Percentiles rank a stretch among this genome's conserved stretches.
These are phyloP conservation scores for Hesperia comma DNA, from an alignment of 2,888 invertebrate genomes.

Conservation along the genomic window DNA sequence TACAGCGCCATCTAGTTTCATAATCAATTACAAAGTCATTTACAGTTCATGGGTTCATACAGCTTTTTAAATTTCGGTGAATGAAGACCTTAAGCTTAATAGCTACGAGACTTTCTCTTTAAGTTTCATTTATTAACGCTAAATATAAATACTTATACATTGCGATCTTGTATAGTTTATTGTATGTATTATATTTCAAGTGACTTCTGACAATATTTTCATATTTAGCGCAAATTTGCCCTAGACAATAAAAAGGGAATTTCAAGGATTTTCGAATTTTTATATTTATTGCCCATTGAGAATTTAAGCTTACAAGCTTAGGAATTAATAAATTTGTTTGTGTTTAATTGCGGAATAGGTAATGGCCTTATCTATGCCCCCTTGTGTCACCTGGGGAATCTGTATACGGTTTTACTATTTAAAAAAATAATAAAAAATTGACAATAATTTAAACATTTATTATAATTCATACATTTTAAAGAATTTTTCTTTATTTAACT, in stretches of 20 bases:
- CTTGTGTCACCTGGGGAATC: no score
- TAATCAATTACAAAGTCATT: no score
- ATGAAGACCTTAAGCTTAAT: no score
- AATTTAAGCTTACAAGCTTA: not conserved
- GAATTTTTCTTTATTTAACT: constrained; percentile 41
- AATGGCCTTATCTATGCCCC: not conserved
- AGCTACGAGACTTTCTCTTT: no score
- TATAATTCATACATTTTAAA: constrained; percentile 43
- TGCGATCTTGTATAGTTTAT: not conserved
- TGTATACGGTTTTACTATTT: constrained; percentile 7
- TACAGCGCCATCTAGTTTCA: no score
- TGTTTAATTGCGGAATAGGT: not conserved
- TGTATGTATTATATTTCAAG: not conserved
- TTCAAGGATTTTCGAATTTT: constrained; percentile 13
- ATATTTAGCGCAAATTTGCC: not conserved
- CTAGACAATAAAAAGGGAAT: constrained; percentile 16
- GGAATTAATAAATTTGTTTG: no score
- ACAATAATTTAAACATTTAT: constrained; percentile 41
- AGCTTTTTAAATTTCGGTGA: no score
- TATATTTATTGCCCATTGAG: constrained; percentile 9
- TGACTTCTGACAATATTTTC: constrained; percentile 10
- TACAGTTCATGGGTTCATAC: no score
- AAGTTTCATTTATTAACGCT: no score
- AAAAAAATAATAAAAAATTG: constrained; percentile 21
- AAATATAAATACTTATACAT: not conserved